Percentiles rank a stretch among this genome's conserved stretches.
Conservation (phyloP, 2,797 vertebrate species). For the Cercopithecus neglectus region DNA sequence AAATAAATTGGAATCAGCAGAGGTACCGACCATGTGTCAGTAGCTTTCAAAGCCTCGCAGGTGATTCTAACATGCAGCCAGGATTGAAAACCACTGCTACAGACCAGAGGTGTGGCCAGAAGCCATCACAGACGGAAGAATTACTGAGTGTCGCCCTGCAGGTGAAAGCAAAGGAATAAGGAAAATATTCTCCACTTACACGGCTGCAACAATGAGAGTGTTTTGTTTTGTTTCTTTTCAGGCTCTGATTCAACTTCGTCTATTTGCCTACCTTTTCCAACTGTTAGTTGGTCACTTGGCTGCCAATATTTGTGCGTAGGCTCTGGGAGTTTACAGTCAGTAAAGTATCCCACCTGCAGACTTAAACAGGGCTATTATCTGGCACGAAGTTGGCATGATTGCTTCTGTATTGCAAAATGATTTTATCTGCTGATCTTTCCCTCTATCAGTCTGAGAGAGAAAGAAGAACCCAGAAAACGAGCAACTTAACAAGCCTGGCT, state of each 20-base stretch:
- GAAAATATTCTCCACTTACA: not conserved
- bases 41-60: not conserved
- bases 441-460: slow-evolving; percentile 48
- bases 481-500: slow-evolving; percentile 64
- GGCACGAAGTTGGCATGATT: slow-evolving; percentile 65
- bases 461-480: not conserved
- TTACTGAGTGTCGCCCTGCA: not conserved
- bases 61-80: not conserved
- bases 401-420: slow-evolving; percentile 66
- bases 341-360: slow-evolving; percentile 58
- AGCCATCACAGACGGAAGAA: not conserved
- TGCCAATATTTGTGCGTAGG: slow-evolving; percentile 67
- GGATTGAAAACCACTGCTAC: not conserved
- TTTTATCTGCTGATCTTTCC: slow-evolving; percentile 73
- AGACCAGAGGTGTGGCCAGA: not conserved
- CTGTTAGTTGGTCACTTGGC: slow-evolving; percentile 26
- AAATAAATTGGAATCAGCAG: not conserved
- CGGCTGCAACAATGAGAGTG: not conserved
- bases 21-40: fast-evolving
- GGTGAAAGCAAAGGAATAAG: not conserved
- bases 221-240: not conserved
- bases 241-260: not conserved
- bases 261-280: slow-evolving; percentile 23
- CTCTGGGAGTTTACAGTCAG: slow-evolving; percentile 68
- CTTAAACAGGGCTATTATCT: slow-evolving; percentile 62